Evolutionary conservation across 2,888 invertebrate species (phyloP).

Genomic region (Brachylomia viminalis): DNA sequence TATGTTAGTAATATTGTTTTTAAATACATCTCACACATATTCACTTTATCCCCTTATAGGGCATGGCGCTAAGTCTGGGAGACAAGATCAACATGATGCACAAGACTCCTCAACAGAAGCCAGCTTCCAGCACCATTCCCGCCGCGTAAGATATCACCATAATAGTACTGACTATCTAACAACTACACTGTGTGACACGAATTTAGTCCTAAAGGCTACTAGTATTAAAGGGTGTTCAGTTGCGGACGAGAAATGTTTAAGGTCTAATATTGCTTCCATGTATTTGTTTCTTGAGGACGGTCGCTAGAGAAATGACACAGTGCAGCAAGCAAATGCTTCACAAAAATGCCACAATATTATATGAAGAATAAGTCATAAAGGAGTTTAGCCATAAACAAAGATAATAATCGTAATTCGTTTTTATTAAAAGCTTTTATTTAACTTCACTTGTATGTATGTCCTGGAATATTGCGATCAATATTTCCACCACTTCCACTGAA

Average conservation of each 20-base stretch:
- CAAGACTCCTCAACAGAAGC: constrained; percentile 91
- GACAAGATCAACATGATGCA: constrained; percentile 99
- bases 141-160: constrained; percentile 75
- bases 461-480: too few species aligned
- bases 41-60: constrained; percentile 89
- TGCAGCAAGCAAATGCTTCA: not conserved
- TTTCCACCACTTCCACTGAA: too few species aligned
- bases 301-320: not conserved
- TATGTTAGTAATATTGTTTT: not conserved
- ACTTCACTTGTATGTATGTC: too few species aligned
- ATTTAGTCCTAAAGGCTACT: constrained; percentile 25
- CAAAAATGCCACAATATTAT: not conserved
- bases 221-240: constrained; percentile 18
- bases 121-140: constrained; percentile 71
- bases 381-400: not conserved
- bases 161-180: constrained; percentile 53
- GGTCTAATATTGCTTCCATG: constrained; percentile 34
- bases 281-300: constrained; percentile 2
- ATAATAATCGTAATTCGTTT: not conserved
- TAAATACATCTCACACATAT: not conserved
- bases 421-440: too few species aligned
- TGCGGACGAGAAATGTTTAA: not conserved
- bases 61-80: constrained; percentile 99
- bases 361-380: not conserved
- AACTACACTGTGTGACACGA: constrained; percentile 59